Evolutionary conservation across 2,888 invertebrate genomes (phyloP).

Genomic region (Heteropelma amictum): DNA sequence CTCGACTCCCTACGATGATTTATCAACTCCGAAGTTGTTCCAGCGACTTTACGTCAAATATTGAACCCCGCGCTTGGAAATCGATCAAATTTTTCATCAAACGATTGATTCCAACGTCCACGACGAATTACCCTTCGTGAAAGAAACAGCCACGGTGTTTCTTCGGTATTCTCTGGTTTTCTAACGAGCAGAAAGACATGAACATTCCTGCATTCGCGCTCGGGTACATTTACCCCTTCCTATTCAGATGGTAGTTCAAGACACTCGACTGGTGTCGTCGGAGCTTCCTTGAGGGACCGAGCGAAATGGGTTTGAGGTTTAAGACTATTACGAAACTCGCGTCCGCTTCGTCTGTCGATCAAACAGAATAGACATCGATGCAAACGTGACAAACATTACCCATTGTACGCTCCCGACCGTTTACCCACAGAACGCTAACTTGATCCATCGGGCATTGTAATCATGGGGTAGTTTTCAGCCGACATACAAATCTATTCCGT

Average conservation of each 20-base stretch:
- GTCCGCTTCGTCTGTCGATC: constrained; percentile 29
- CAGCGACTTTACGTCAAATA: not conserved
- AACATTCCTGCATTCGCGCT: not conserved
- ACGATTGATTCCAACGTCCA: no score
- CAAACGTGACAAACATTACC: constrained; percentile 38
- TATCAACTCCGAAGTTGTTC: not conserved
- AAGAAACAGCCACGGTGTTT: no score
- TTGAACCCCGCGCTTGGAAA: no score
- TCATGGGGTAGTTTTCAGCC: constrained; percentile 16
- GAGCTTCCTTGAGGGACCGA: not conserved
- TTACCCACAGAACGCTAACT: constrained; percentile 32
- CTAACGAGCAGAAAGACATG: no score
- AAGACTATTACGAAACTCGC: constrained; percentile 16
- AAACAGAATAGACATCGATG: constrained; percentile 43
- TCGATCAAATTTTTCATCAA: no score
- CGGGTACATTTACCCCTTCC: not conserved
- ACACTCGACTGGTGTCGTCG: not conserved
- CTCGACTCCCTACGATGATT: not conserved
- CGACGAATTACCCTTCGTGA: no score
- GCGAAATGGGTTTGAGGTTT: not conserved
- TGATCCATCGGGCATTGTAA: constrained; percentile 21
- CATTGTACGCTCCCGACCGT: constrained; percentile 23
- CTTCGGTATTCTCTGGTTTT: no score
- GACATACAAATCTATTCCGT: constrained; percentile 40
- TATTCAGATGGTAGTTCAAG: not conserved